Base-by-base conservation (phyloP, 1,140 invertebrate species). In the Sogatella furcifera region DNA sequence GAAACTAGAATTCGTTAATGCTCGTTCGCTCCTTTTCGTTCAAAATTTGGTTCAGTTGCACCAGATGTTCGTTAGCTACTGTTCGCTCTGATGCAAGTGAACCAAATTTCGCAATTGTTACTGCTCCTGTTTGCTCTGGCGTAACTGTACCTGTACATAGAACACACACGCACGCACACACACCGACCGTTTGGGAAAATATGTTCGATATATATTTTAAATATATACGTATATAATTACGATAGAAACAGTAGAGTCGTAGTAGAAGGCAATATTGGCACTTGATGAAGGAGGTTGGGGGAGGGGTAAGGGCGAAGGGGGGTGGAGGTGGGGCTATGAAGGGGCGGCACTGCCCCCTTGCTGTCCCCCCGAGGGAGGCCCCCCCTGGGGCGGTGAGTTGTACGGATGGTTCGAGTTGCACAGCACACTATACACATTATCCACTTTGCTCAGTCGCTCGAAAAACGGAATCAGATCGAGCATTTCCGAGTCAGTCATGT, bases 401-500 rank as follows among this genome's bases (percentile, higher is more conserved):
- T 67, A 65, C 11, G 87, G 88, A 70, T 88, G 87, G 78, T 92
- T 92, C 60, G 88, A 90, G 78, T 92, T 92, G 69, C 89, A 86
- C 70, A 95, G 78, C 74, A 95, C 88, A 72, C 88, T 89, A 76
- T 95, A 95, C 68, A 96, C 91, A 78, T 90, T 92, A 70, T 95
- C 91, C 68, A 93, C 89, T 78, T 89, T 92, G 75, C 90, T 93
- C 64, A 97, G 79, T 74, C 92, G 91, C 75, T 97, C 94, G 74
- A 97, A 93, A 73, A 97, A 92, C 60, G 95, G 95, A 72, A 97
- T 93, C 68, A 97, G 79, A 76, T 98, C 93, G 65, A 93, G 79
- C 49, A 98, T 80, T 77, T 97, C 95, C 55, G 89, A 90, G 75
- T 98, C 95, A 68, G 87, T 89, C 82, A 93, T 92, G 74, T 97